Percentiles rank a stretch among this genome's conserved stretches.
Evolutionary conservation across 2,113 vertebrate species (phyloP).

Genomic region (Vimba vimba): DNA sequence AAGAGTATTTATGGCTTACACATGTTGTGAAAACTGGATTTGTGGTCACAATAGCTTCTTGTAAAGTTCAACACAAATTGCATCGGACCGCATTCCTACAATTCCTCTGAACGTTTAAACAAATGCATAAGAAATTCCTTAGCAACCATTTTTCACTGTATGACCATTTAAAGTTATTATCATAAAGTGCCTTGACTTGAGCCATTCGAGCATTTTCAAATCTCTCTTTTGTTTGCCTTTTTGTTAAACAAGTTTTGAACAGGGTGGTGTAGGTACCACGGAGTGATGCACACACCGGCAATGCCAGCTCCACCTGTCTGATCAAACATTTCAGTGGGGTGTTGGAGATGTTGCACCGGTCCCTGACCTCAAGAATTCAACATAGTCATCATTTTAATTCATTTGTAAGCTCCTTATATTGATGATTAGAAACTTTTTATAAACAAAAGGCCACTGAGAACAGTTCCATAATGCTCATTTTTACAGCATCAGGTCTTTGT

Average conservation of each 20-base stretch:
- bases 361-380: not conserved
- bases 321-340: slow-evolving; percentile 11
- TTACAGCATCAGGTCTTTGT: not conserved
- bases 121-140: not conserved
- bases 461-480: not conserved
- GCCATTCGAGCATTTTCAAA: not conserved
- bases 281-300: slow-evolving; percentile 22
- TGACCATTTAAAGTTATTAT: slow-evolving; percentile 11
- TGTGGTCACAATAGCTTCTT: slow-evolving; percentile 3
- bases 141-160: not conserved
- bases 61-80: not conserved
- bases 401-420: not conserved
- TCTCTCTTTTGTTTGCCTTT: slow-evolving; percentile 3
- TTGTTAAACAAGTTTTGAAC: slow-evolving; percentile 33
- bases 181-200: slow-evolving; percentile 24
- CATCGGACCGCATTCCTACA: slow-evolving; percentile 20
- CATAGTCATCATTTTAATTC: not conserved
- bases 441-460: not conserved
- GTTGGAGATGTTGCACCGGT: not conserved
- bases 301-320: slow-evolving; percentile 42
- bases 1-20: slow-evolving; percentile 6
- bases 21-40: not conserved
- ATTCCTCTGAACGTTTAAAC: not conserved
- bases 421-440: not conserved
- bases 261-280: slow-evolving; percentile 15